phyloP scores from a whole-genome alignment of 1,140 invertebrate genomes.

The Helicoverpa zea region DNA sequence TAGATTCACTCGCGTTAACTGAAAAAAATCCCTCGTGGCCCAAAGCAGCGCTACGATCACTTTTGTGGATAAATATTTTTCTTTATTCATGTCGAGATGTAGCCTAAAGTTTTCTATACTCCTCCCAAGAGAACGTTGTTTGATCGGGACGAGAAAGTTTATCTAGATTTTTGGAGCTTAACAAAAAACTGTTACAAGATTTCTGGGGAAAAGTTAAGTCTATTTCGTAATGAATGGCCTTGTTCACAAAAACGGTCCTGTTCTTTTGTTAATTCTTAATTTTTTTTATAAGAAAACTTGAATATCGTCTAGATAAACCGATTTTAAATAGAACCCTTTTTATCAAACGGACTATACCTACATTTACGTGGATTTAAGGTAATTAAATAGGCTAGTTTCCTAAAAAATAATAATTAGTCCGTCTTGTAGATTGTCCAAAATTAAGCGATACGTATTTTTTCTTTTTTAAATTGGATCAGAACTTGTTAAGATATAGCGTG shows the following conservation, averaged over 20 bases:
- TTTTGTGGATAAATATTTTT: slow-evolving; percentile 40
- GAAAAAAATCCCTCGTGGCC: slow-evolving; percentile 18
- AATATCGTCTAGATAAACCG: neutral
- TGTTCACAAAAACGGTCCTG: neutral
- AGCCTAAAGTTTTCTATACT: slow-evolving; percentile 27
- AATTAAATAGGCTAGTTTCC: too few relatives aligned
- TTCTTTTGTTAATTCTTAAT: neutral
- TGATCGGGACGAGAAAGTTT: slow-evolving; percentile 34
- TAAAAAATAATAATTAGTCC: too few relatives aligned
- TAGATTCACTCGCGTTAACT: slow-evolving; percentile 24
- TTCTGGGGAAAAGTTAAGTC: neutral
- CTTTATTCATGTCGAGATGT: slow-evolving; percentile 29
- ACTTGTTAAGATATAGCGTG: too few relatives aligned
- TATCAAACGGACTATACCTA: too few relatives aligned
- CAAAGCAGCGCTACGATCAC: slow-evolving; percentile 15
- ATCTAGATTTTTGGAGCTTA: slow-evolving; percentile 19
- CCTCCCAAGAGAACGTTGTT: slow-evolving; percentile 12
- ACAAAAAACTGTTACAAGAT: slow-evolving; percentile 3
- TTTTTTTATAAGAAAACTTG: neutral
- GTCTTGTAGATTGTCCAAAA: too few relatives aligned
- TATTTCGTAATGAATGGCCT: slow-evolving; percentile 5
- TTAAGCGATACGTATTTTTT: too few relatives aligned
- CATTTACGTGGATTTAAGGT: too few relatives aligned
- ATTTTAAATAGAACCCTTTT: neutral
- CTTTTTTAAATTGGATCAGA: too few relatives aligned